Base-by-base conservation (phyloP, 2,113 vertebrate genomes). In the Holacanthus passer region DNA sequence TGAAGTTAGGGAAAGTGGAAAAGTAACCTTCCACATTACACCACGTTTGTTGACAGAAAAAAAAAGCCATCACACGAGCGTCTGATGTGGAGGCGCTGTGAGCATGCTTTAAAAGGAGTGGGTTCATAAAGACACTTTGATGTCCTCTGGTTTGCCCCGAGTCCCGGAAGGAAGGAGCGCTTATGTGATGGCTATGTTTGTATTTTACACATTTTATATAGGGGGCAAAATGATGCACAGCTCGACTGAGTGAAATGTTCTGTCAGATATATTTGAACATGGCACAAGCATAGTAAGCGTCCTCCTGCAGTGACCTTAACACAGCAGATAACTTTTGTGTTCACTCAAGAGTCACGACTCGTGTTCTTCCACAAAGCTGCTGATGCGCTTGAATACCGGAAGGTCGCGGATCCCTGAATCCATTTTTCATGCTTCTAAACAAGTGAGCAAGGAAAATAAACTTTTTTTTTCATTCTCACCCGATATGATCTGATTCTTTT, bases 111-210 rank as follows among this genome's bases (percentile, higher is more conserved):
- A 70, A 74, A 87, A 69, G 56, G 14, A 75, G 9, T 52, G 65
- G 48, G 63, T 32, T 62, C 41, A 62, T 83, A 68, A 82, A 83
- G 89, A 65, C 69, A 72, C 87, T 89, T 86, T 91, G 82, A 87
- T 81, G 78, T 89, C 71, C 81, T 75, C 64, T 84, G 72, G 73
- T 71, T 87, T 55, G 64, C 87, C 80, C 66, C 8, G 27, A 64
- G 71, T 82, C 59, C 66, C 55, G 37, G n/a, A 65, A 39, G 4
- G 50, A 43, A 7, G 52, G 45, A 53, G 32, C 47, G 73, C 62
- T 71, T 47, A 56, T 65, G 39, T 47, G 41, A 52, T 32, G 29
- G 22, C 29, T 31, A 22, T 52, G 31, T 81, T 59, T 87, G 22
- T 77, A 16, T 64, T 82, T 64, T 67, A 47, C 50, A 72, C 4